phyloP scores from a whole-genome alignment of 2,797 vertebrate species.

The Sphenodon punctatus region DNA sequence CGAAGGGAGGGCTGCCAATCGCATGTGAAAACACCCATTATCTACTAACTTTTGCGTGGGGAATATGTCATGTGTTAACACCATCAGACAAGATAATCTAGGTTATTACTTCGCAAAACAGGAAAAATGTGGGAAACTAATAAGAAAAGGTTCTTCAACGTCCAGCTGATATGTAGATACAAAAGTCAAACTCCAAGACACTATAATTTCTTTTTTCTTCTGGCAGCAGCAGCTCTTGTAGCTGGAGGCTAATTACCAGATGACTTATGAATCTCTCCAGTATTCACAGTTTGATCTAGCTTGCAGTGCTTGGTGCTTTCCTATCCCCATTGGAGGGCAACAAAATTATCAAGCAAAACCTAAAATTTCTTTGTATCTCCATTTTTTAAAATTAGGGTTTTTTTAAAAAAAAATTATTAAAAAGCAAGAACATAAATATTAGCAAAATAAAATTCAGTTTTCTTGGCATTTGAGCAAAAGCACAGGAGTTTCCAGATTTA shows the following conservation, averaged over 20 bases:
- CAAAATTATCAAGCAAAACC: slow-evolving; percentile 34
- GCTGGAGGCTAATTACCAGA: slow-evolving; percentile 49
- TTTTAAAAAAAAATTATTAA: neutral
- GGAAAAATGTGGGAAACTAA: too few species aligned
- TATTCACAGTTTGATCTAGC: slow-evolving; percentile 40
- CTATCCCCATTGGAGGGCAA: slow-evolving; percentile 36
- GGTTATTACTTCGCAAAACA: too few species aligned
- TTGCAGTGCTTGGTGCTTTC: slow-evolving; percentile 22
- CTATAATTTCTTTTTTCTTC: neutral
- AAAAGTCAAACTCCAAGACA: neutral
- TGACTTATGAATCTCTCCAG: slow-evolving; percentile 45
- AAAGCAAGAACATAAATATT: slow-evolving; percentile 53
- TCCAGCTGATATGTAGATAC: neutral
- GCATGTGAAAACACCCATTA: too few species aligned
- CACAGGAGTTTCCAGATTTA: slow-evolving; percentile 22
- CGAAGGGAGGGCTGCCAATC: too few species aligned
- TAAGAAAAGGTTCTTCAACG: neutral
- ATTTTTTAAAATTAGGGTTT: slow-evolving; percentile 6
- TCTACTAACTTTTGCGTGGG: too few species aligned
- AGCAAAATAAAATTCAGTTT: slow-evolving; percentile 42
- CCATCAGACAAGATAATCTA: too few species aligned
- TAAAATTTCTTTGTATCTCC: slow-evolving; percentile 53
- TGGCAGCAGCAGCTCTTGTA: slow-evolving; percentile 8
- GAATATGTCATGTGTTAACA: too few species aligned
- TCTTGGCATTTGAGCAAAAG: slow-evolving; percentile 21